These are phyloP conservation scores for Thymelicus sylvestris DNA, from an alignment of 2,888 invertebrate species.

Conservation along the genomic window DNA sequence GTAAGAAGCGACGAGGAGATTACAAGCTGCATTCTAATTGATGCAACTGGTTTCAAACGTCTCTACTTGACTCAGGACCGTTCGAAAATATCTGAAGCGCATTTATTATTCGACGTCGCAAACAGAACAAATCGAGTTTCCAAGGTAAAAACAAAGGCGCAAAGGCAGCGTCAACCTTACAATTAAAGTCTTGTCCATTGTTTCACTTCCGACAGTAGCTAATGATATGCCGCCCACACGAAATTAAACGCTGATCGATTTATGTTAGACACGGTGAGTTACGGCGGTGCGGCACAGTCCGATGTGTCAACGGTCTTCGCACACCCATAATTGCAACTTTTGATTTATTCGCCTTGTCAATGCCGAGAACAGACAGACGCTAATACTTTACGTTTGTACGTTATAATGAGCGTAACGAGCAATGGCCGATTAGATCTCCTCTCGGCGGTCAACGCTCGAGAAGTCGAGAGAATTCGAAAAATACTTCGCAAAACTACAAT, in stretches of 20 bases:
- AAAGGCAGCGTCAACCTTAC: constrained; percentile 19
- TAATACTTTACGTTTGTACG: constrained; percentile 24
- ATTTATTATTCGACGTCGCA: neutral
- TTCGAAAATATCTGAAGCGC: constrained; percentile 8
- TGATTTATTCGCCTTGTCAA: constrained; percentile 61
- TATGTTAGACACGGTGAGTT: constrained; percentile 45
- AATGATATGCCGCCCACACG: constrained; percentile 65
- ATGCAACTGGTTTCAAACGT: constrained; percentile 17
- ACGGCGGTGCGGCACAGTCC: constrained; percentile 36
- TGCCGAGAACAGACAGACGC: constrained; percentile 10
- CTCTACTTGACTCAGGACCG: constrained; percentile 2
- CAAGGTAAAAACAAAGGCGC: constrained; percentile 29
- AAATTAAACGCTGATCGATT: constrained; percentile 66
- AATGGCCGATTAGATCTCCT: neutral
- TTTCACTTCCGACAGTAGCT: constrained; percentile 66
- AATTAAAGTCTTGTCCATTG: constrained; percentile 42
- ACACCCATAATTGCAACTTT: constrained; percentile 57
- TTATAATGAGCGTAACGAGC: constrained; percentile 29
- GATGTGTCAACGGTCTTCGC: constrained; percentile 46
- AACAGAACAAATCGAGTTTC: constrained; percentile 3
- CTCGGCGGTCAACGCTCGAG: neutral
- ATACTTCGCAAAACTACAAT: neutral
- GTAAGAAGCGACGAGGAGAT: constrained; percentile 26
- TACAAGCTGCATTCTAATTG: constrained; percentile 26
- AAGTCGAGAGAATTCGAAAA: neutral